phyloP scores from a whole-genome alignment of 2,113 vertebrate genomes.

The Xenus cinereus region DNA sequence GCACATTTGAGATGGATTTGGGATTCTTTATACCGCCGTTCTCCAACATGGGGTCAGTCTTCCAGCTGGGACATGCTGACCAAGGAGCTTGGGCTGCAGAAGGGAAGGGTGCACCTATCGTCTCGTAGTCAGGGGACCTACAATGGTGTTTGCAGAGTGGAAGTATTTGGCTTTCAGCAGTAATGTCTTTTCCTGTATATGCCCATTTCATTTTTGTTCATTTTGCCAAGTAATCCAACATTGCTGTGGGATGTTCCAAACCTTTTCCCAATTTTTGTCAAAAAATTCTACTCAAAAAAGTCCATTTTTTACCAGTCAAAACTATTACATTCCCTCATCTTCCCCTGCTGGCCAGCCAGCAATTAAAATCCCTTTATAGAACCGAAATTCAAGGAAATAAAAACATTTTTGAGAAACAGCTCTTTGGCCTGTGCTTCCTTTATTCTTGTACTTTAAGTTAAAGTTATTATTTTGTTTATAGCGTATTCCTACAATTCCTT shows the following conservation, averaged over 20 bases:
- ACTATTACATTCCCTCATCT: neutral
- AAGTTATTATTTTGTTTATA: neutral
- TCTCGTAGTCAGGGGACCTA: neutral
- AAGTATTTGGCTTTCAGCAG: neutral
- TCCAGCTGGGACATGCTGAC: neutral
- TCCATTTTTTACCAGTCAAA: neutral
- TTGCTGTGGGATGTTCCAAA: neutral
- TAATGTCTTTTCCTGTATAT: neutral
- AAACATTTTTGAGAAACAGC: neutral
- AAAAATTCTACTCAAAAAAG: neutral
- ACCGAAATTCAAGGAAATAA: neutral
- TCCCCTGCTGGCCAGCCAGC: neutral
- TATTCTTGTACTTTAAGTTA: neutral
- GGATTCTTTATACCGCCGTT: accelerated
- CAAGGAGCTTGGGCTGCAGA: neutral
- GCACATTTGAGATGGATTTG: neutral
- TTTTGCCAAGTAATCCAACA: neutral
- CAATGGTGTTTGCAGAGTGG: neutral
- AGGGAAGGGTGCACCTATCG: neutral
- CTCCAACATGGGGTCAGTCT: neutral
- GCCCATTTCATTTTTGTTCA: neutral
- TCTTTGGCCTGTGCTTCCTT: neutral
- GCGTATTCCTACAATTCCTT: neutral
- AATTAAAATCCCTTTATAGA: neutral
- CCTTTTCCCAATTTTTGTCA: neutral